Percentiles rank a stretch among this genome's conserved stretches.
phyloP scores from a whole-genome alignment of 2,113 vertebrate genomes.

The Microcebus lehilahytsara region DNA sequence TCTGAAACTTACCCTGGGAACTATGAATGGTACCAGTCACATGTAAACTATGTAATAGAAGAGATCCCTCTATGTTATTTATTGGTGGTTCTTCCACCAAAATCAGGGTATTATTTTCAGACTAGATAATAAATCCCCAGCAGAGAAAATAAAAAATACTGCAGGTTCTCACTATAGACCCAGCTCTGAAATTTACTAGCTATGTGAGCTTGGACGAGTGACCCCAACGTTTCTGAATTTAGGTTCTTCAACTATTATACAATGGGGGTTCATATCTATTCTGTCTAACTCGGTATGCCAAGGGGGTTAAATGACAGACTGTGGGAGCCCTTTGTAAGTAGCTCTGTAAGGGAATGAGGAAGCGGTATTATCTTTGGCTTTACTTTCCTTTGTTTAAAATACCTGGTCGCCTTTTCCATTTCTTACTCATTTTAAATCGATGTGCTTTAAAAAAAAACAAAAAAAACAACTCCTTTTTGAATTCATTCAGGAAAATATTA shows the following conservation, averaged over 20 bases:
- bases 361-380: slow-evolving; percentile 12
- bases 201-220: not conserved
- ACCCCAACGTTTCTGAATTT: not conserved
- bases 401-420: not conserved
- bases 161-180: too few species aligned
- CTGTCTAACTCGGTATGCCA: not conserved
- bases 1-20: too few species aligned
- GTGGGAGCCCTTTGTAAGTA: not conserved
- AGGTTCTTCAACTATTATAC: not conserved
- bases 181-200: too few species aligned
- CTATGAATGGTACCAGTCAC: too few species aligned
- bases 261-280: not conserved
- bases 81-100: too few species aligned
- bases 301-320: not conserved
- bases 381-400: slow-evolving; percentile 42
- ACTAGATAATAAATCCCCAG: too few species aligned
- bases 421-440: slow-evolving; percentile 57
- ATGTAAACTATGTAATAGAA: too few species aligned
- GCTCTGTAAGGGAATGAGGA: not conserved
- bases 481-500: slow-evolving; percentile 61
- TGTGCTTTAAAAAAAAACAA: not conserved
- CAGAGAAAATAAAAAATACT: too few species aligned
- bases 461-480: slow-evolving; percentile 10
- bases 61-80: too few species aligned
- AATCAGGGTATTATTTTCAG: too few species aligned